Base-by-base conservation (phyloP, 1,140 invertebrate species). In the Drosophila orena region DNA sequence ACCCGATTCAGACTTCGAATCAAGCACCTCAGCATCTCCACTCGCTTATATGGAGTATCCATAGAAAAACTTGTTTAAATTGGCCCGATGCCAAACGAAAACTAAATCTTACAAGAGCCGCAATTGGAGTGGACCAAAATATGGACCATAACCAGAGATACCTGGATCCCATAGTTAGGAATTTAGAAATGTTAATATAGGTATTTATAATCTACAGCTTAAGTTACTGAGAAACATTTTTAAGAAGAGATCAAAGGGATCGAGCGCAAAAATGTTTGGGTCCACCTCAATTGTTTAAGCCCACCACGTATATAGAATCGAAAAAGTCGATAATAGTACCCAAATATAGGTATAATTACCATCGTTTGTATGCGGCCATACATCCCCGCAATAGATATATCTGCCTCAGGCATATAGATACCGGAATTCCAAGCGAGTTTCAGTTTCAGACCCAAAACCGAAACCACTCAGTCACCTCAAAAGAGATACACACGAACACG, bases 31-130 rank as follows among this genome's bases (percentile, higher is more conserved):
- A 17, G 40, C 43, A 68, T 50, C 57, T 60, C 73, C 37, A 61
- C 40, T 61, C 24, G 58, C 47, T 43, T 57, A 66, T 70, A 70
- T 65, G 76, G 57, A 68, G 61, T 68, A 79, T 38, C 59, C 53
- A 64, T 68, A 60, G 35, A 55, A 70, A 86, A 86, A 85, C 81
- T 80, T 73, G 81, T 86, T 85, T 84, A 49, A 81, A 64, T 76
- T 80, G 73, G 57, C 43, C 22, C 58, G 50, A 79, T 79, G 68
- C 55, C 73, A 55, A 71, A n/a, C 79, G 40, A 66, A 76, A 40
- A 40, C 37, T 43, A 47, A 50, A 59, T 49, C 62, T 52, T 81
- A 76, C 61, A 77, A 35, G 14, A 38, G 22, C 14, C 35, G 12
- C 38, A 12, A 52, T 61, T 79, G 6, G 57, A 43, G 49, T 75